phyloP scores from a whole-genome alignment of 2,113 vertebrate genomes.

The Carettochelys insculpta region DNA sequence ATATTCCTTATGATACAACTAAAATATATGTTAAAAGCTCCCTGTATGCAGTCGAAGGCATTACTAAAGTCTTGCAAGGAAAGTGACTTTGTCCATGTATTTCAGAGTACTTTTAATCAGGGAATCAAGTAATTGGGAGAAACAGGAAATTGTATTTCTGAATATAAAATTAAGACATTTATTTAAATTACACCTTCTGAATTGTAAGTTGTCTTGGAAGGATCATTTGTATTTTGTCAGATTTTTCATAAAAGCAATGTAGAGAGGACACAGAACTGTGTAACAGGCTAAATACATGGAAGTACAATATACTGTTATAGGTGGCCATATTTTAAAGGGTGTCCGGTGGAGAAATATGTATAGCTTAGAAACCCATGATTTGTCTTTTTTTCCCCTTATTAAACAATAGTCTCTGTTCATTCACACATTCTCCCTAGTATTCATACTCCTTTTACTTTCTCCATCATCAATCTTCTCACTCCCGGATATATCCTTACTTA shows the following conservation, averaged over 20 bases:
- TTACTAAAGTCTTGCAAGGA: neutral
- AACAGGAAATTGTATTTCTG: neutral
- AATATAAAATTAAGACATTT: neutral
- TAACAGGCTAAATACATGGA: neutral
- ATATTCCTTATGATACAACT: neutral
- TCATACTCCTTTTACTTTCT: fast-evolving
- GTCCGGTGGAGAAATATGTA: neutral
- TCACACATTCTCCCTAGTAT: neutral
- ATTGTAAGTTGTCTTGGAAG: neutral
- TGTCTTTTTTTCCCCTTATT: neutral
- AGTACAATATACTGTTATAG: neutral
- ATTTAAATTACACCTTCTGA: neutral
- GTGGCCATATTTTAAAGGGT: neutral
- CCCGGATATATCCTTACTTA: neutral
- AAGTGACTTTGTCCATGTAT: neutral
- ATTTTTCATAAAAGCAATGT: neutral
- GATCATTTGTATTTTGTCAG: neutral
- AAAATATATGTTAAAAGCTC: neutral
- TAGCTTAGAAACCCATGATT: neutral
- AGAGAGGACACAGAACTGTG: neutral
- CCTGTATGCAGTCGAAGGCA: neutral
- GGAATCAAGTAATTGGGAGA: neutral
- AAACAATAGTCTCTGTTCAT: neutral
- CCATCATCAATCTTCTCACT: neutral
- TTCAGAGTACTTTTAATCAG: neutral